These are phyloP conservation scores for Deladenus siricidicola DNA, from an alignment of 2,888 invertebrate genomes.

Conservation along the genomic window DNA sequence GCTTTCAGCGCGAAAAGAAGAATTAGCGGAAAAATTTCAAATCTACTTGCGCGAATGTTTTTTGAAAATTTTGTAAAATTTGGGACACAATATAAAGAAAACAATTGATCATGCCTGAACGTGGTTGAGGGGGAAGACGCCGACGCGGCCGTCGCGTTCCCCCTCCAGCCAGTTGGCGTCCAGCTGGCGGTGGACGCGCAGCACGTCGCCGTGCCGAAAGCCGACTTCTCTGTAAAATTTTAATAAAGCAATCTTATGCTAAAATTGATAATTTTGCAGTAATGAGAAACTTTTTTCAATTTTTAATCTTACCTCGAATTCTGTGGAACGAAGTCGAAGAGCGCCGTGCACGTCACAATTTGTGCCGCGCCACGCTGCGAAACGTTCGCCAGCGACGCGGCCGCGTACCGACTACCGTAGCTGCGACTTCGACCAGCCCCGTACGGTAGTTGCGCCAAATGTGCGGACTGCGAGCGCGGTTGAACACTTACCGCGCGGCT, in stretches of 20 bases:
- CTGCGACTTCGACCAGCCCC: slow-evolving; percentile 12
- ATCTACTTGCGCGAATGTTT: no score
- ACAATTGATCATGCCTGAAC: no score
- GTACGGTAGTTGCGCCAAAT: neutral
- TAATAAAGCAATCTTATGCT: neutral
- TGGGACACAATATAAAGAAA: no score
- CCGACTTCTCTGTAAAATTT: slow-evolving; percentile 37
- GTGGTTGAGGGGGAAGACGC: slow-evolving; percentile 45
- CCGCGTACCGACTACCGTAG: slow-evolving; percentile 6
- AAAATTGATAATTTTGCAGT: neutral
- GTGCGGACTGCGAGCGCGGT: neutral
- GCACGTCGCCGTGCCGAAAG: slow-evolving; percentile 44
- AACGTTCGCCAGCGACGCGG: slow-evolving; percentile 9
- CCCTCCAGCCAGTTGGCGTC: slow-evolving; percentile 49
- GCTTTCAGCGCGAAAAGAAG: no score
- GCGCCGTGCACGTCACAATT: slow-evolving; percentile 31
- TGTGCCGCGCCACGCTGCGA: slow-evolving; percentile 8
- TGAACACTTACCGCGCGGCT: neutral
- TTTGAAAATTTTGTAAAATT: no score
- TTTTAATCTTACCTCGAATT: slow-evolving; percentile 19
- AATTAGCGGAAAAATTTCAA: no score
- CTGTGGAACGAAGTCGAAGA: slow-evolving; percentile 36
- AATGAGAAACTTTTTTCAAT: neutral
- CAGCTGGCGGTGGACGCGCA: slow-evolving; percentile 39
- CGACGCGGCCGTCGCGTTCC: slow-evolving; percentile 38